Conservation (phyloP, 2,888 invertebrate genomes). For the Eledona agricola region DNA sequence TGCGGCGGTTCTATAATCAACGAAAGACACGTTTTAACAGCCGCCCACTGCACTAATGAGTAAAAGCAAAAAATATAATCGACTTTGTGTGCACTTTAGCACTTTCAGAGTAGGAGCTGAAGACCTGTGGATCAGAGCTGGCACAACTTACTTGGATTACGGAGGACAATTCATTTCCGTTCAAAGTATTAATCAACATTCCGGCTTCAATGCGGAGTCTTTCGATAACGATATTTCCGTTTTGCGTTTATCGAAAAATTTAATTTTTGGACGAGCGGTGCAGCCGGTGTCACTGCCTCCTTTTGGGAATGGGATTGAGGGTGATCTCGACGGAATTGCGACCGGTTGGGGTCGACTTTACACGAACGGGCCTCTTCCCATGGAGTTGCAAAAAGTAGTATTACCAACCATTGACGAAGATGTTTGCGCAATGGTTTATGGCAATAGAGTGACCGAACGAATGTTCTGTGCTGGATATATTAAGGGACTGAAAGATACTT, state of each 20-base stretch:
- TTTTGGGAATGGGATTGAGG: slow-evolving; percentile 53
- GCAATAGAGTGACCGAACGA: slow-evolving; percentile 33
- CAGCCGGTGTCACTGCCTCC: slow-evolving; percentile 59
- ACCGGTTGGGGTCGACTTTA: slow-evolving; percentile 65
- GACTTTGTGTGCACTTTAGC: no score
- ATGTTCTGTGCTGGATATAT: slow-evolving; percentile 50
- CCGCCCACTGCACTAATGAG: slow-evolving; percentile 22
- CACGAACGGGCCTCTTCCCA: slow-evolving; percentile 48
- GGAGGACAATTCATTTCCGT: slow-evolving; percentile 66
- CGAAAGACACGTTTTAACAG: slow-evolving; percentile 14
- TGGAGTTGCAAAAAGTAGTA: slow-evolving; percentile 43
- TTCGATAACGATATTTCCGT: slow-evolving; percentile 66
- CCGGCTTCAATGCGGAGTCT: no score
- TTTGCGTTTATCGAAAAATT: slow-evolving; percentile 60
- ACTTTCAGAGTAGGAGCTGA: no score
- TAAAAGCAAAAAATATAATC: slow-evolving; percentile 1
- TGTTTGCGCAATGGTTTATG: slow-evolving; percentile 41
- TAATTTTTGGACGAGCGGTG: slow-evolving; percentile 58
- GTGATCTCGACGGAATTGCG: slow-evolving; percentile 60
- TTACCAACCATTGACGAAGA: slow-evolving; percentile 46
- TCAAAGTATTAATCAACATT: slow-evolving; percentile 62
- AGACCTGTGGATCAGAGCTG: slow-evolving; percentile 59
- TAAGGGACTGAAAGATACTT: slow-evolving; percentile 48
- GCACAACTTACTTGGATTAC: slow-evolving; percentile 65
- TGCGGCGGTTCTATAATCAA: slow-evolving; percentile 59